Evolutionary conservation across 1,140 invertebrate genomes (phyloP), one percentile per base, ranked within the genome.

Genomic region (Drosophila sturtevanti): DNA sequence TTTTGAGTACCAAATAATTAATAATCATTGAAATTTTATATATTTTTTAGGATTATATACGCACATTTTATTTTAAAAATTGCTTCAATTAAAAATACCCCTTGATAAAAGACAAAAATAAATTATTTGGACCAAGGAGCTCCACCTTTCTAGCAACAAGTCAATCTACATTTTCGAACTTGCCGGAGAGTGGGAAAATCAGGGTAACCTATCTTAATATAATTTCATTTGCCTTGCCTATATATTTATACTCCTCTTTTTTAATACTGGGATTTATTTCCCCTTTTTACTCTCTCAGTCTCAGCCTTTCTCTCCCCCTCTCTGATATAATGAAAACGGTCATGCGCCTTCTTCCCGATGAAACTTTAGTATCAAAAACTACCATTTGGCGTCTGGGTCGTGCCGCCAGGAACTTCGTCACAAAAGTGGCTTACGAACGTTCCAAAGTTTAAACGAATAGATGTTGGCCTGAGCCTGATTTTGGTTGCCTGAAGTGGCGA

Each of bases 391-490:
- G 84, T 24, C 11, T 41, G 69, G 64, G 21, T 22, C 35, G n/a
- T 38, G 11, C 1, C 11, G 14, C 27, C 44, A 27, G 35, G 44
- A 55, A 51, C 41, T 48, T 48, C 41, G 41, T 21, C 9, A 56
- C 61, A 69, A 61, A 58, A 27, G 27, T 21, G 48, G 16, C 6
- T 18, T 4, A 31, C 62, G 24, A 48, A 22, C 7, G 48, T 63
- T 37, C 22, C 63, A 61, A 60, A 52, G n/a, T 63, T 22, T 27
- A 34, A 58, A 63, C 82, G 82, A 87, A 68, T 14, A 62, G 41
- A 27, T 63, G 12, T 31, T 69, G 70, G 60, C 59, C 79, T 72
- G 84, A 65, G 84, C 69, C 70, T 70, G 74, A 73, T 78, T 77
- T 72, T 72, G 71, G 77, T 66, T 70, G 76, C 38, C 59, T 61